phyloP scores from a whole-genome alignment of 2,113 vertebrate genomes.

The Nycticorax nycticorax region DNA sequence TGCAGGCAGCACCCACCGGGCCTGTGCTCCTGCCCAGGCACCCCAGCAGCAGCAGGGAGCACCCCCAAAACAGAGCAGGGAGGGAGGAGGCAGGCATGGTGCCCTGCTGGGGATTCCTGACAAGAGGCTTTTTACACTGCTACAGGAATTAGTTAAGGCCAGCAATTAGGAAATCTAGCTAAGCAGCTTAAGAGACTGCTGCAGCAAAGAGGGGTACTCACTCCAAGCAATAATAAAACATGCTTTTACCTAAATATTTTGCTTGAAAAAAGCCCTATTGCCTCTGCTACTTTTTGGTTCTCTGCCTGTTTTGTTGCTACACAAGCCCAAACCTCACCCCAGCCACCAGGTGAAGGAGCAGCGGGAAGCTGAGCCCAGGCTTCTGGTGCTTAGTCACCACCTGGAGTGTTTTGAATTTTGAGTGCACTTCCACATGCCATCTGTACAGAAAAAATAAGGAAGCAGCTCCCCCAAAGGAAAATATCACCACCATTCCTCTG shows the following conservation, averaged over 20 bases:
- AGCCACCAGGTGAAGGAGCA: background rate
- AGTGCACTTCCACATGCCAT: background rate
- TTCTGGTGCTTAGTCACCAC: background rate
- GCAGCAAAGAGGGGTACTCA: fast-evolving
- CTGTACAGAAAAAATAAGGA: background rate
- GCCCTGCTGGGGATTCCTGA: background rate
- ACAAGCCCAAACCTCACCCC: background rate
- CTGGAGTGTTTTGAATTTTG: background rate
- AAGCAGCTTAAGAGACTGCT: background rate
- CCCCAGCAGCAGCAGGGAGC: fast-evolving
- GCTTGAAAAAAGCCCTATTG: background rate
- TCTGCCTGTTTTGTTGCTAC: background rate
- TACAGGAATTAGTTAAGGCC: fast-evolving
- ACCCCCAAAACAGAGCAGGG: fast-evolving
- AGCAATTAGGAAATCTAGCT: background rate
- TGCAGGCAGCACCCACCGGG: background rate
- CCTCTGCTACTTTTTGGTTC: background rate
- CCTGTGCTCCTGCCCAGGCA: background rate
- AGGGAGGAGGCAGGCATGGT: fast-evolving
- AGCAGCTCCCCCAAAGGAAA: background rate
- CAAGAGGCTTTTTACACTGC: fast-evolving
- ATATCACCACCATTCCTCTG: background rate
- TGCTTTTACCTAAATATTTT: background rate
- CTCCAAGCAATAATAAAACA: background rate
- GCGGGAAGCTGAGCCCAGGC: fast-evolving